Evolutionary conservation across 1,140 invertebrate species (phyloP).

Genomic region (Drosophila nigrodunni): DNA sequence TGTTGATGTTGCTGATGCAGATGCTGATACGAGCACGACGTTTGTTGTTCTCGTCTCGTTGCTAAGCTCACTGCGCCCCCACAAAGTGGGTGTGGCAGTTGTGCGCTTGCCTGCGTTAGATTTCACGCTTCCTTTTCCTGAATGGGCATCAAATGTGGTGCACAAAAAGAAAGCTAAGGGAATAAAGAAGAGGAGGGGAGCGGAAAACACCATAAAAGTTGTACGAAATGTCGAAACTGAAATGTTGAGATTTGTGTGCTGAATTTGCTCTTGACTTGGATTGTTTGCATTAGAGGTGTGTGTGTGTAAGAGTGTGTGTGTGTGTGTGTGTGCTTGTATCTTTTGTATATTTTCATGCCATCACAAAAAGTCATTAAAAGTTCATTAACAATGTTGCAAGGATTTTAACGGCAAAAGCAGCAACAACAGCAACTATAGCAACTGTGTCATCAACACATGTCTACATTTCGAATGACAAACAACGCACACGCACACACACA

Average conservation of each 20-base stretch:
- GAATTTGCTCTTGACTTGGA: slow-evolving; percentile 31
- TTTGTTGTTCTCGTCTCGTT: slow-evolving; percentile 24
- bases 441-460: slow-evolving; percentile 65
- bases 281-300: slow-evolving; percentile 30
- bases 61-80: slow-evolving; percentile 5
- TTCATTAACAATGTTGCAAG: slow-evolving; percentile 83
- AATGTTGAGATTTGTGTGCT: slow-evolving; percentile 49
- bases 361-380: slow-evolving; percentile 83
- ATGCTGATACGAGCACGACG: slow-evolving; percentile 39
- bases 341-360: slow-evolving; percentile 40
- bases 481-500: slow-evolving; percentile 31
- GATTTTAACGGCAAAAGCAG: slow-evolving; percentile 68
- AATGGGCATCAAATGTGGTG: slow-evolving; percentile 42
- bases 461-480: slow-evolving; percentile 73
- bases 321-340: slow-evolving; percentile 11
- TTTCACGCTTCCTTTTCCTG: slow-evolving; percentile 66
- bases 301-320: background rate
- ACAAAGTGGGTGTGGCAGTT: slow-evolving; percentile 33
- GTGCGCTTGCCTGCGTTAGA: slow-evolving; percentile 45
- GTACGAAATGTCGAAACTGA: slow-evolving; percentile 40
- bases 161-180: slow-evolving; percentile 5
- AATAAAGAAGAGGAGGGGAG: too few relatives aligned
- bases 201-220: slow-evolving; percentile 38
- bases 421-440: slow-evolving; percentile 30
- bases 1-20: slow-evolving; percentile 47